These are phyloP conservation scores for Eupithecia centaureata DNA, from an alignment of 2,888 invertebrate genomes.

Conservation along the genomic window DNA sequence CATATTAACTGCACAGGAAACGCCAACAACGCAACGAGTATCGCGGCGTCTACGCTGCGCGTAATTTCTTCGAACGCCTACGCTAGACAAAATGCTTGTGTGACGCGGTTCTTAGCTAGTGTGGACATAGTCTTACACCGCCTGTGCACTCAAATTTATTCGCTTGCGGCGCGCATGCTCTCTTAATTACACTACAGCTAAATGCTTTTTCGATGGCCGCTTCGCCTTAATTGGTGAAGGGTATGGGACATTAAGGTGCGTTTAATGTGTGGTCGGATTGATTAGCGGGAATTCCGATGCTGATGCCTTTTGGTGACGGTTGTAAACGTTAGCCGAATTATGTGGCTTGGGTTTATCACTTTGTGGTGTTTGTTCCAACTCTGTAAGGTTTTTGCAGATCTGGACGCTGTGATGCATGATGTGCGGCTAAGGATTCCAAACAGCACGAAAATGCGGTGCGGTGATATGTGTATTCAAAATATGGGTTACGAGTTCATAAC, in stretches of 20 bases:
- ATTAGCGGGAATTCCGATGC: constrained; percentile 33
- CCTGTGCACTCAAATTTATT: constrained; percentile 67
- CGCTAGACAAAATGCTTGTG: no score
- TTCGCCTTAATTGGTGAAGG: constrained; percentile 43
- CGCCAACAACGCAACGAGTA: no score
- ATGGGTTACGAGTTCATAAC: no score
- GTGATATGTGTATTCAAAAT: no score
- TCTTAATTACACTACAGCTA: constrained; percentile 74
- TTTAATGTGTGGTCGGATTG: constrained; percentile 38
- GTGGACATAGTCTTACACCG: constrained; percentile 24
- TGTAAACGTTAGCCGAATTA: background rate
- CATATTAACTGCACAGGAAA: no score
- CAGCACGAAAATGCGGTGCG: no score
- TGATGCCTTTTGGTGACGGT: constrained; percentile 20
- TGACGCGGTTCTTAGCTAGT: background rate
- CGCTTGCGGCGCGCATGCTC: constrained; percentile 59
- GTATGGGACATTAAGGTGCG: constrained; percentile 39
- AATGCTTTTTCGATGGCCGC: constrained; percentile 74
- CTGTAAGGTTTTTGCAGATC: background rate
- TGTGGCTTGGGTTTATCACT: background rate
- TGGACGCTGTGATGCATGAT: no score
- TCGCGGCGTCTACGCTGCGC: no score
- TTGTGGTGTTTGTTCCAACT: background rate
- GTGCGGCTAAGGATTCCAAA: no score
- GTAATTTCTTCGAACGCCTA: no score